A percentile compares a stretch with the other conserved stretches of the same genome.
Evolutionary conservation across 2,888 invertebrate genomes (phyloP).

Genomic region (Acanthococcus lagerstroemiae): DNA sequence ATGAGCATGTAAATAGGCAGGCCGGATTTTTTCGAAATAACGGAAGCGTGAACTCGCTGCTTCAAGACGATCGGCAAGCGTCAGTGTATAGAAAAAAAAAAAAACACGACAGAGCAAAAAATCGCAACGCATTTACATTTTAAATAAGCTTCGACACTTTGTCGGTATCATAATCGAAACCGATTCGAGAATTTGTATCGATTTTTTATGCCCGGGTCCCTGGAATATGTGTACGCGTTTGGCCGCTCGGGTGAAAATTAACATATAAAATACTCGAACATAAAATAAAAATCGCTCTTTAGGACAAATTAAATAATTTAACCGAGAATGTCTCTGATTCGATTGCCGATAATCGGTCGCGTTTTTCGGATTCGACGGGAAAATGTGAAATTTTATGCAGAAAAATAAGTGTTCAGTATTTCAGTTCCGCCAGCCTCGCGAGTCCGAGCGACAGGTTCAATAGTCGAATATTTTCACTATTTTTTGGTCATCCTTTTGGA

Average conservation of each 20-base stretch:
- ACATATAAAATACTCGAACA: neutral
- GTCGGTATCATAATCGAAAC: neutral
- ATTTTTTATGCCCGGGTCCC: neutral
- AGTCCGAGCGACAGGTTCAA: too few relatives aligned
- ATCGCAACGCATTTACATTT: slow-evolving; percentile 7
- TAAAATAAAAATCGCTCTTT: slow-evolving; percentile 2
- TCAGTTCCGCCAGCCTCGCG: too few relatives aligned
- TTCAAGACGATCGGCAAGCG: neutral
- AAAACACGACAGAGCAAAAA: neutral
- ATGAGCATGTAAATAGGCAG: slow-evolving; percentile 9
- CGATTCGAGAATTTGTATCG: neutral
- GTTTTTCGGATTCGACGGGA: too few relatives aligned
- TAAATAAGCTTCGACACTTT: slow-evolving; percentile 3
- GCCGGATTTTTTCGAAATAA: neutral
- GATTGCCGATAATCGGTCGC: too few relatives aligned
- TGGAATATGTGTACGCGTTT: neutral
- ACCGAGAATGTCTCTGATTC: too few relatives aligned
- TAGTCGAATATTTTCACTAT: too few relatives aligned
- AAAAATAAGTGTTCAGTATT: too few relatives aligned
- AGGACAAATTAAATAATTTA: slow-evolving; percentile 7
- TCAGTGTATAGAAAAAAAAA: neutral
- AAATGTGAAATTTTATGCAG: too few relatives aligned
- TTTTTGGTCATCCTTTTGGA: too few relatives aligned
- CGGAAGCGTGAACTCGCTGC: neutral
- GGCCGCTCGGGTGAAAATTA: slow-evolving; percentile 1